phyloP scores from a whole-genome alignment of 2,113 vertebrate species.

The Zosterops japonicus region DNA sequence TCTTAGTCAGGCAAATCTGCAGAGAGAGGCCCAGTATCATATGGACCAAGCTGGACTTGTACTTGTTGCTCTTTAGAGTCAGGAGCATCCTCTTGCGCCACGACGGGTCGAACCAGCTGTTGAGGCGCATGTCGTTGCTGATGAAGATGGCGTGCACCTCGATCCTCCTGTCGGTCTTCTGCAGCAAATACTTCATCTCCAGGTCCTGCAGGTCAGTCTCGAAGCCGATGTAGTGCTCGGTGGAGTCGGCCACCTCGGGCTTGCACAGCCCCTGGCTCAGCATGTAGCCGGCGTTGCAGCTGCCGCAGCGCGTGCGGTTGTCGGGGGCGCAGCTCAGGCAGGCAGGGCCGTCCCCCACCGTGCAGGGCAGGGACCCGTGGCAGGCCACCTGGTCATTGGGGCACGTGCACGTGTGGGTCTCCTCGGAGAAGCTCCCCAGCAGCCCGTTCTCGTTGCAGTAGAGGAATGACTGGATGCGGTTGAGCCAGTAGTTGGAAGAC shows the following conservation, averaged over 20 bases:
- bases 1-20: constrained; percentile 96
- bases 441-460: constrained; percentile 97
- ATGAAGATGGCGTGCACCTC: constrained; percentile 98
- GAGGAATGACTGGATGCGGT: constrained; percentile 90
- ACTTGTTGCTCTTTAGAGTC: constrained; percentile 97
- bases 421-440: constrained; percentile 90
- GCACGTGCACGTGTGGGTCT: constrained; percentile 90
- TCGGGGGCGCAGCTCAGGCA: constrained; percentile 86
- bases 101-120: constrained; percentile 97
- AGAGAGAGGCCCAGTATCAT: constrained; percentile 95
- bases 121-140: constrained; percentile 98
- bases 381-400: constrained; percentile 87
- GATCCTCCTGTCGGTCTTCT: constrained; percentile 88
- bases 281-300: constrained; percentile 88
- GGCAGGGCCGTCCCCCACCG: constrained; percentile 80
- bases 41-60: constrained; percentile 95
- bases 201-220: constrained; percentile 95
- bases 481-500: constrained; percentile 90
- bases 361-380: constrained; percentile 84
- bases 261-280: constrained; percentile 89
- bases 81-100: constrained; percentile 97
- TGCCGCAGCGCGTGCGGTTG: constrained; percentile 92
- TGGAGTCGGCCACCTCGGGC: constrained; percentile 92
- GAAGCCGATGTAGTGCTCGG: constrained; percentile 94
- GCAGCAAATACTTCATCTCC: constrained; percentile 89